Base-by-base conservation (phyloP, 2,888 invertebrate genomes). In the Phragmatobia fuliginosa region DNA sequence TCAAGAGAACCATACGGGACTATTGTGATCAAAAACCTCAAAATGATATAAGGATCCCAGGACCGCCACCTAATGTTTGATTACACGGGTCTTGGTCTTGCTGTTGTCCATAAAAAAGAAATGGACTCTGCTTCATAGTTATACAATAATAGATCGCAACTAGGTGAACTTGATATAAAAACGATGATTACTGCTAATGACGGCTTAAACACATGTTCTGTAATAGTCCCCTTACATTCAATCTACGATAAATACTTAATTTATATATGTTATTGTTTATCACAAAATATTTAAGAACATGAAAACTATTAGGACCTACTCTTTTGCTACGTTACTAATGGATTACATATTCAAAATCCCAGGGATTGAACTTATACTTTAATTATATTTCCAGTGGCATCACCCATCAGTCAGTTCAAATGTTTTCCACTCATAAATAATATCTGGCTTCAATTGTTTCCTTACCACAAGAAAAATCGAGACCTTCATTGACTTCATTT, bases 201-300 rank as follows among this genome's bases (percentile, higher is more conserved):
- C 4, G 28, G 56, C 28, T 52, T 16, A 49, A n/a, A 8, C 21
- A n/a, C 21, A 56, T 14, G 16, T 28, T 28, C 16, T 16, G 28
- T 28, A 28, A 56, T 14, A 28, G 56, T 28, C 28, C 28, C 14
- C 56, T 11, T 56, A 56, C 25, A 56, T 56, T 28, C 28, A 28
- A 56, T 28, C 56, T 56, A 56, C 28, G 14, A 56, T 56, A 56
- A 56, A 56, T 56, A 28, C 52, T 56, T 25, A 56, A 28, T 56
- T 56, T 62, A 38, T 28, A 62, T 62, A 28, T 62, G 28, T 28
- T 62, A 62, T 41, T 41, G 41, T 31, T 31, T 62, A 62, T 31
- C 36, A 62, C 21, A 62, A 31, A 28, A 10, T 28, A 28, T 62
- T 38, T 38, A 41, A 18, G 28, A 28, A 31, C 31, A 41, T 41